Conservation (phyloP, 2,797 vertebrate genomes). For the Ctenosaura bakeri region DNA sequence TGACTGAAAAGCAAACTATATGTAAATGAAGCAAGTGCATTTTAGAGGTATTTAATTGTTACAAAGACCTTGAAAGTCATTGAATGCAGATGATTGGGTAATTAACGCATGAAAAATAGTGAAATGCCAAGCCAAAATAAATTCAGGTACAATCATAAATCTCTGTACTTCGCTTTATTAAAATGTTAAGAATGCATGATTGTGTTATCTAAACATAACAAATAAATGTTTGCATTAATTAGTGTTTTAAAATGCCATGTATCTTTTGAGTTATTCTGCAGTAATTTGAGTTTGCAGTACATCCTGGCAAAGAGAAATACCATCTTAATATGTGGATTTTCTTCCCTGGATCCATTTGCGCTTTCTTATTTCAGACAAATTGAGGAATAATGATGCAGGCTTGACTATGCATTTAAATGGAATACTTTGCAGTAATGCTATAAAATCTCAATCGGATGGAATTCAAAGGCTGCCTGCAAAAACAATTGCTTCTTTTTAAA, state of each 20-base stretch:
- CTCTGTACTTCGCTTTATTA: conserved; percentile 59
- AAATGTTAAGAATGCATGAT: conserved; percentile 70
- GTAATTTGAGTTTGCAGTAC: conserved; percentile 49
- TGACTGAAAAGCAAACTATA: background rate
- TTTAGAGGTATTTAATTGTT: conserved; percentile 13
- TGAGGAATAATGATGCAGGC: conserved; percentile 58
- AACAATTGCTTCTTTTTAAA: conserved; percentile 59
- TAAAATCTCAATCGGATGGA: conserved; percentile 42
- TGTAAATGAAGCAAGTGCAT: background rate
- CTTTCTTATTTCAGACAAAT: conserved; percentile 42
- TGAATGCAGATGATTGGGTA: conserved; percentile 59
- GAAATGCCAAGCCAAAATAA: conserved; percentile 58
- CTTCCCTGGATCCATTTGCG: background rate
- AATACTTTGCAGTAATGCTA: conserved; percentile 70
- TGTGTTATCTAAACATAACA: conserved; percentile 64
- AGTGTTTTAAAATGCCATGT: conserved; percentile 58
- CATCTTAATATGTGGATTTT: conserved; percentile 46
- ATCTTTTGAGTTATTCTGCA: conserved; percentile 53
- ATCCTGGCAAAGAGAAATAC: conserved; percentile 42
- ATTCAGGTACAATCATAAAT: conserved; percentile 57
- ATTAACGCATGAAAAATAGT: conserved; percentile 64
- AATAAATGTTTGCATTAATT: conserved; percentile 65
- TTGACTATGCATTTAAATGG: conserved; percentile 76
- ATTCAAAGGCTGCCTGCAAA: conserved; percentile 69
- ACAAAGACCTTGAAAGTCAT: conserved; percentile 56